Base-by-base conservation (phyloP, 2,888 invertebrate species). In the Drosophila hamatofila region DNA sequence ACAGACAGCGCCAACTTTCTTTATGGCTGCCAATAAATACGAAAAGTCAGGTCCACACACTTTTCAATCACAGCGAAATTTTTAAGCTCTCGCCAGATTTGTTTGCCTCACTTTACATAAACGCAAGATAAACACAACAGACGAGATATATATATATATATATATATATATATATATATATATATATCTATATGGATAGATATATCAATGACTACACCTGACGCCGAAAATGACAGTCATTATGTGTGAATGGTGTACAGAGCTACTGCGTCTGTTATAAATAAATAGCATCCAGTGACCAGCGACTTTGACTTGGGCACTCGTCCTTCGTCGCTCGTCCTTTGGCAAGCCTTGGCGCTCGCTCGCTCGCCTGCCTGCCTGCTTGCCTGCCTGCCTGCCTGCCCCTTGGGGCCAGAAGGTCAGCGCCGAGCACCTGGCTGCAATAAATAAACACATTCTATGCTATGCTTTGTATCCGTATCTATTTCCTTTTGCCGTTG, bases 201-300 rank as follows among this genome's bases (percentile, higher is more conserved):
- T 89, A 89, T 76, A 84, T 89, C 88, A 89, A 89, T 76, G 88
- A 85, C 82, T 76, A 84, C 89, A 84, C 88, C 84, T 84, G 84
- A 59, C 63, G 58, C 55, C 66, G 55, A 66, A 89, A 89, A 89
- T 84, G 88, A 84, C 89, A 88, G 85, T 85, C 89, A 84, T 84
- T 84, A 84, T 81, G 69, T 81, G 84, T 73, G 83, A 80, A 80
- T 78, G 71, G 9, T 76, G 52, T 72, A 42, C 41, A 12, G n/a
- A 63, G 67, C 37, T 7, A 56, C 57, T 33, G 49, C 58, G 42
- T 74, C 51, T 37, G 33, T 46, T 35, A 18, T 81, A 82, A 82
- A 82, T 82, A 79, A 81, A 82, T 79, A 75, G 73, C 80, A 35
- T 21, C 52, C 52, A 35, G 52, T 72, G 82, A 72, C 70, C 57